Percentiles rank a stretch among this genome's conserved stretches.
Conservation (phyloP, 2,888 invertebrate species). For the Acanthosepion pharaonis region DNA sequence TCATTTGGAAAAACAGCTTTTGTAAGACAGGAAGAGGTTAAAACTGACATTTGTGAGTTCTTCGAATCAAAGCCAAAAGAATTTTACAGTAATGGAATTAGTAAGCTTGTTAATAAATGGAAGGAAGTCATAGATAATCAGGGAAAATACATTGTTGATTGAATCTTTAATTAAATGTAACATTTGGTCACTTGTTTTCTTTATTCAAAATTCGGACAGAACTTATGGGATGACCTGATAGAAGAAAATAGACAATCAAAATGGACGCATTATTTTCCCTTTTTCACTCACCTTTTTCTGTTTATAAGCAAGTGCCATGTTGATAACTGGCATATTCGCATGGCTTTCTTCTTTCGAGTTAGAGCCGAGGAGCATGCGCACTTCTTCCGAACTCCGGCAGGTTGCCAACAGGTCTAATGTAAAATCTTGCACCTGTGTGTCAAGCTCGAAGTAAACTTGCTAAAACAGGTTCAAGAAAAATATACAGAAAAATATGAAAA, state of each 20-base stretch:
- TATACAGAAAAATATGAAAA: not conserved
- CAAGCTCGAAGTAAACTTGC: constrained; percentile 68
- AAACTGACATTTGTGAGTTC: too few species aligned
- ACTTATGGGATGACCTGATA: not conserved
- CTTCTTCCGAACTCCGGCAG: constrained; percentile 70
- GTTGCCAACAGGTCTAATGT: constrained; percentile 68
- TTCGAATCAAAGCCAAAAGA: too few species aligned
- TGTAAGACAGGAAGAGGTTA: too few species aligned
- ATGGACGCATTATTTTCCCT: not conserved
- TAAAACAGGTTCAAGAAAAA: constrained; percentile 50
- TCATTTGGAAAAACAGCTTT: too few species aligned
- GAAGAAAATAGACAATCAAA: not conserved
- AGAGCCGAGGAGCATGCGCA: constrained; percentile 63
- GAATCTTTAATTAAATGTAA: too few species aligned
- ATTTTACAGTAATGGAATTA: too few species aligned
- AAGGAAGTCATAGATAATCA: too few species aligned
- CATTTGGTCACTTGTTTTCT: too few species aligned
- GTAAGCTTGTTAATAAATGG: too few species aligned
- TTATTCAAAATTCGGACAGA: not conserved
- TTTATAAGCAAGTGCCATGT: constrained; percentile 57
- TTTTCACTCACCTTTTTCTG: constrained; percentile 58
- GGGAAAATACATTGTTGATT: too few species aligned
- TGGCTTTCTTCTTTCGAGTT: constrained; percentile 48
- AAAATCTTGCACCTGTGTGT: constrained; percentile 67
- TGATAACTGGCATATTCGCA: constrained; percentile 57